Conservation (phyloP, 2,888 invertebrate species). For the Rhamphomyia laevipes region DNA sequence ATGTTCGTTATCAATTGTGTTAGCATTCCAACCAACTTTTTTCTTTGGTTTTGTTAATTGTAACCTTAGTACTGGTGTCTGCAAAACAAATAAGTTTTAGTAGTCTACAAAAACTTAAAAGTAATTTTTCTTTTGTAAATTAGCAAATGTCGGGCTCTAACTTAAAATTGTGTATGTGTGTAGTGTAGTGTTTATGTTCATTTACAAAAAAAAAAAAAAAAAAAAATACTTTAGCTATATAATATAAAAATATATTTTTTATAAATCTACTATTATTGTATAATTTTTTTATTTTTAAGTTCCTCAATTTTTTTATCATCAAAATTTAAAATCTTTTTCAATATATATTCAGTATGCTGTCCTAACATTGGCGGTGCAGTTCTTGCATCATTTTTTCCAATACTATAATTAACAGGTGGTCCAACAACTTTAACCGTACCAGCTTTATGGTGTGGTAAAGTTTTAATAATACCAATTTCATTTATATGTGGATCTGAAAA, state of each 20-base stretch:
- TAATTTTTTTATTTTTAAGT: constrained; percentile 23
- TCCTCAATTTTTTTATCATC: constrained; percentile 45
- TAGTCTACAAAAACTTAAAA: too few species aligned
- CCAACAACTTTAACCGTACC: constrained; percentile 68
- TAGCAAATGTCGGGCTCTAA: too few species aligned
- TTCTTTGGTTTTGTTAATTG: constrained; percentile 60
- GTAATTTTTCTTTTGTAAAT: too few species aligned
- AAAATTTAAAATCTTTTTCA: constrained; percentile 55
- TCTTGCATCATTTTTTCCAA: constrained; percentile 55
- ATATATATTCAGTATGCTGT: constrained; percentile 71
- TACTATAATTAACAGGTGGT: constrained; percentile 74
- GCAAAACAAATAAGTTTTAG: neutral
- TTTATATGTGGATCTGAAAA: constrained; percentile 81
- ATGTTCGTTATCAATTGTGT: constrained; percentile 89
- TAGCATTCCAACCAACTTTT: constrained; percentile 82
- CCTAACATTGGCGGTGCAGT: constrained; percentile 75
- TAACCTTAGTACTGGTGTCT: constrained; percentile 46
- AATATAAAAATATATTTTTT: too few species aligned
- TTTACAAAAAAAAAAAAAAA: too few species aligned
- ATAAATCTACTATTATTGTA: constrained; percentile 20
- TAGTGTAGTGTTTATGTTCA: too few species aligned
- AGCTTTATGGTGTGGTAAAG: constrained; percentile 53
- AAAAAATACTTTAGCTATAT: too few species aligned
- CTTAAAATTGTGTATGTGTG: too few species aligned
- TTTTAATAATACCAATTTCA: constrained; percentile 58